Evolutionary conservation across 2,888 invertebrate species (phyloP).

Genomic region (Drosophila atripex): DNA sequence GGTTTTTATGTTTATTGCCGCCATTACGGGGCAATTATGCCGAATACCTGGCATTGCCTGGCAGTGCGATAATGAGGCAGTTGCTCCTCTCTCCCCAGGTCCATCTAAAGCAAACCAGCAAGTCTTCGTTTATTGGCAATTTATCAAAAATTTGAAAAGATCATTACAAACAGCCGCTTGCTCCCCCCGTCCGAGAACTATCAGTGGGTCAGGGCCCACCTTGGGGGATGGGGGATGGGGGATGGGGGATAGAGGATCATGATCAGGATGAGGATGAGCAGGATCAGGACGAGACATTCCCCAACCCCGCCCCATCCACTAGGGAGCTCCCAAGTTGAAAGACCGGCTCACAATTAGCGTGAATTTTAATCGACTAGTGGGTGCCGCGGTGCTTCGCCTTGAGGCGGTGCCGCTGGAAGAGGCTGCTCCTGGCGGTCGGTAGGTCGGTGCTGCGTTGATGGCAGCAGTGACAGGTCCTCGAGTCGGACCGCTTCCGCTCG

Average conservation of each 20-base stretch:
- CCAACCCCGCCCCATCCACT: no score
- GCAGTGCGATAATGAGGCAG: constrained; percentile 38
- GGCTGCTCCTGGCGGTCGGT: not conserved
- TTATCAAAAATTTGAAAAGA: not conserved
- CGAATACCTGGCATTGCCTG: constrained; percentile 4
- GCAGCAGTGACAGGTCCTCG: not conserved
- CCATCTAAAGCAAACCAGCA: not conserved
- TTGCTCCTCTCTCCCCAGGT: not conserved
- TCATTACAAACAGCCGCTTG: no score
- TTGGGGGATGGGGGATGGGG: no score
- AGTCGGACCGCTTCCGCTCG: not conserved
- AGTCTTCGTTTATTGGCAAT: not conserved
- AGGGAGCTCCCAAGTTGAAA: constrained; percentile 12
- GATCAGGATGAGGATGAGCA: no score
- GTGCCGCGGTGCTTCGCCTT: not conserved
- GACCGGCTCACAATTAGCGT: not conserved
- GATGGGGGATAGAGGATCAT: no score
- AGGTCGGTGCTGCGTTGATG: not conserved
- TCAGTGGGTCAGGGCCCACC: not conserved
- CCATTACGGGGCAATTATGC: constrained; percentile 22
- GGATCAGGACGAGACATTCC: no score
- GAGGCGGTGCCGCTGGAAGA: not conserved
- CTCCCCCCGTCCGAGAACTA: no score
- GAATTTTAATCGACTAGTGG: constrained; percentile 8
- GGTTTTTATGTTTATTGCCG: constrained; percentile 4